Percentiles rank a stretch among this genome's conserved stretches.
phyloP scores from a whole-genome alignment of 2,888 invertebrate species.

The Trachelus tabidus region DNA sequence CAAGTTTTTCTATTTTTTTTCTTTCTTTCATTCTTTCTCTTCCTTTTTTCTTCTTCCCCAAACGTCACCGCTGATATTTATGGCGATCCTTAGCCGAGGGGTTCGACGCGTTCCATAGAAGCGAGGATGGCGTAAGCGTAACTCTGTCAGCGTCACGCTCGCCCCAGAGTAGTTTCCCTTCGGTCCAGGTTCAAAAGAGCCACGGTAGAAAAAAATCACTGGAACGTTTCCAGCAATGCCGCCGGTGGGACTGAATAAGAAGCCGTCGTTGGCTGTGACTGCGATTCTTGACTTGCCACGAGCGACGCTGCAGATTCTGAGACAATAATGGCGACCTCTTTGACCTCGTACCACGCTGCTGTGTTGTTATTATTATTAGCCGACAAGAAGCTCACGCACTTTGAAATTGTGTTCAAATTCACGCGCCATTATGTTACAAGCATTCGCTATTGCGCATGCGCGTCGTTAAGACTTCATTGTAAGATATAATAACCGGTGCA shows the following conservation, averaged over 20 bases:
- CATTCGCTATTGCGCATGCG: slow-evolving; percentile 2
- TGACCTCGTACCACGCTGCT: neutral
- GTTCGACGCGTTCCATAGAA: slow-evolving; percentile 42
- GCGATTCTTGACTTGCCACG: neutral
- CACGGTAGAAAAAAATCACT: slow-evolving; percentile 24
- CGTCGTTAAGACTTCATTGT: neutral
- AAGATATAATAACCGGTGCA: neutral
- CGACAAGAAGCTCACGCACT: neutral
- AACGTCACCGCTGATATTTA: slow-evolving; percentile 63
- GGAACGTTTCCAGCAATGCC: slow-evolving; percentile 36
- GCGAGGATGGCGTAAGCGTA: slow-evolving; percentile 43
- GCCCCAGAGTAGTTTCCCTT: slow-evolving; percentile 28
- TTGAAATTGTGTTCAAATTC: slow-evolving; percentile 27
- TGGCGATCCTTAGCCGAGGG: slow-evolving; percentile 55
- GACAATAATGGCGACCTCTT: slow-evolving; percentile 29
- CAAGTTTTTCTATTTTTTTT: slow-evolving; percentile 35
- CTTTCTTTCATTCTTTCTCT: slow-evolving; percentile 35
- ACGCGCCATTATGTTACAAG: slow-evolving; percentile 20
- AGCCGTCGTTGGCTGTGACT: neutral
- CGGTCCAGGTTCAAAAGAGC: slow-evolving; percentile 7
- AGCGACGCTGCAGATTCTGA: slow-evolving; percentile 14
- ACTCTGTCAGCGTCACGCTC: slow-evolving; percentile 57
- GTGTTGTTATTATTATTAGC: neutral
- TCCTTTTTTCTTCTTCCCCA: slow-evolving; percentile 30
- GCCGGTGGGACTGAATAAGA: neutral